Evolutionary conservation across 2,113 vertebrate genomes (phyloP), one percentile per base, ranked within the genome.

Genomic region (Myrmecophaga tridactyla): DNA sequence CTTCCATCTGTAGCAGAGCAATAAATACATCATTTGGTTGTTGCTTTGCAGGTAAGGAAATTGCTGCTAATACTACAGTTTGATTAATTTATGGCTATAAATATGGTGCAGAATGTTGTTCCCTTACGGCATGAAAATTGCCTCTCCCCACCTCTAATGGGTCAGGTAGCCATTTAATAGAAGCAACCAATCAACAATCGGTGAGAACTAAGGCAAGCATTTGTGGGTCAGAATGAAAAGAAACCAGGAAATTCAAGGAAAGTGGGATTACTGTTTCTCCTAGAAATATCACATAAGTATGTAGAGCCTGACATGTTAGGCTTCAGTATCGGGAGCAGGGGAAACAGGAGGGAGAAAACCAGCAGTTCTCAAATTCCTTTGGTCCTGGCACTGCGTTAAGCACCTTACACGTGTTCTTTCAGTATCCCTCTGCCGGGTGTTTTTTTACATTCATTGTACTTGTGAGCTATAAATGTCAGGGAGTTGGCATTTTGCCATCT

Each of bases 31-130:
- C 63, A 72, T 91, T 94, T 94, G 89, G 96, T 91, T 96, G 86
- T 96, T 91, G 88, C 89, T 88, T 92, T 96, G 88, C 82, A 92
- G 92, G 41, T 80, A 89, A 97, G 92, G 94, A 95, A 96, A 86
- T 96, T 86, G 65, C 78, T 93, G 36, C n/a, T 96, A 95, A 81
- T 95, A 51, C 69, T 92, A 89, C 58, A 62, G 78, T 96, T 96
- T 96, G 96, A 97, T 96, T 96, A 96, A 96, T 96, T 97, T 86
- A 86, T 89, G 63, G 88, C 65, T 94, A 85, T 97, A 97, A 97
- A 96, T 96, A 96, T 72, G 76, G n/a, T 62, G 43, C 51, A 86
- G 86, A 89, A 95, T 89, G 63, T 36, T 41, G 23, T 96, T 96
- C 75, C 86, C 86, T 60, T 56, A 25, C 63, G 88, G 60, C 73